These are phyloP conservation scores for Enteromius viviparus DNA, from an alignment of 2,797 vertebrate genomes.

Conservation along the genomic window DNA sequence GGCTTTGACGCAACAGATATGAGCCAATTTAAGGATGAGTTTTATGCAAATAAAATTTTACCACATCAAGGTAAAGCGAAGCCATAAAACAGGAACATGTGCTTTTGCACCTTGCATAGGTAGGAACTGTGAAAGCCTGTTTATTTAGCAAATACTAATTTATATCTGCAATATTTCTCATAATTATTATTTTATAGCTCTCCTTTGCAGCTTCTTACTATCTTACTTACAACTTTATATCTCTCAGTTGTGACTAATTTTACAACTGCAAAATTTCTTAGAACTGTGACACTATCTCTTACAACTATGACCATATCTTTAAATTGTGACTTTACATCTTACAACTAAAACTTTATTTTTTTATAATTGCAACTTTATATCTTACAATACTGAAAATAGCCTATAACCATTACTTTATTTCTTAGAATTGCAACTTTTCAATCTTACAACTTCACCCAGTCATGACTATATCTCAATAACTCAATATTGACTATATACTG, in stretches of 20 bases:
- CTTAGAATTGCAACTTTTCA: neutral
- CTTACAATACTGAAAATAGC: neutral
- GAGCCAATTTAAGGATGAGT: neutral
- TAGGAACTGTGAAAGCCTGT: neutral
- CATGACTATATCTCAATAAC: neutral
- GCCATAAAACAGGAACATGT: neutral
- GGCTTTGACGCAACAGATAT: neutral
- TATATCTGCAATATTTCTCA: neutral
- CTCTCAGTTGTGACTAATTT: neutral
- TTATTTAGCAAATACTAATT: neutral
- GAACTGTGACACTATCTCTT: neutral
- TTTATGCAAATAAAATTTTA: slow-evolving; percentile 1
- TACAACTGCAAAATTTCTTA: neutral
- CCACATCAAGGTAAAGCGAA: neutral
- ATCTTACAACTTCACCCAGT: neutral
- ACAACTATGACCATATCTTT: neutral
- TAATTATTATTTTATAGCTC: too few relatives aligned
- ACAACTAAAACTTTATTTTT: too few relatives aligned
- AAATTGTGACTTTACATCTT: neutral
- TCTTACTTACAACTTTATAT: neutral
- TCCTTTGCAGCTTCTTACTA: neutral
- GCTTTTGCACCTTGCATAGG: neutral
- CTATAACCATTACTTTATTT: neutral
- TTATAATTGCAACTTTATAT: neutral
- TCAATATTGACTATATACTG: neutral